Conservation (phyloP, 2,888 invertebrate genomes). For the Drosophila subquinaria region DNA sequence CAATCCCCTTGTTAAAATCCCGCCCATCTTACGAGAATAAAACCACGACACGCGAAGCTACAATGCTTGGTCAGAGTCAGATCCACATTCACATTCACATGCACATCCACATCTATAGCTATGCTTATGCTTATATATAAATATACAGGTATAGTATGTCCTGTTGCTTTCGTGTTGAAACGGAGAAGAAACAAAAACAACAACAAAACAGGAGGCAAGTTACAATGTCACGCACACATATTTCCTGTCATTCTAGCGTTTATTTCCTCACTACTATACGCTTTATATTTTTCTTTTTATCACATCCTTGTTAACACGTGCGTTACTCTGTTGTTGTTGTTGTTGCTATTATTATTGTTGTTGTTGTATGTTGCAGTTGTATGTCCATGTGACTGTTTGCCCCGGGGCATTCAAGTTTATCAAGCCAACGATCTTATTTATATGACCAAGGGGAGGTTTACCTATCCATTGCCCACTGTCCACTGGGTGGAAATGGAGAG, state of each 20-base stretch:
- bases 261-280: constrained; percentile 68
- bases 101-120: too few relatives aligned
- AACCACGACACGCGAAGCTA: constrained; percentile 24
- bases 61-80: constrained; percentile 26
- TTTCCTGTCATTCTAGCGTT: constrained; percentile 77
- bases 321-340: constrained; percentile 54
- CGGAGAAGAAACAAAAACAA: constrained; percentile 17
- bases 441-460: constrained; percentile 39
- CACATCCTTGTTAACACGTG: constrained; percentile 79
- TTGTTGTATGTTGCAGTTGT: constrained; percentile 42
- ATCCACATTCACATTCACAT: constrained; percentile 4
- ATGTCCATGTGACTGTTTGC: constrained; percentile 28
- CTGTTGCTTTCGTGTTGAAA: constrained; percentile 54
- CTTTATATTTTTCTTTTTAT: constrained; percentile 52
- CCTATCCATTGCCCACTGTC: constrained; percentile 4
- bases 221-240: constrained; percentile 80
- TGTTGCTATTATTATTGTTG: constrained; percentile 28
- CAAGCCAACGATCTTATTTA: constrained; percentile 61
- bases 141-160: constrained; percentile 45
- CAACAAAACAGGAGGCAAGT: constrained; percentile 38
- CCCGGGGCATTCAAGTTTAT: constrained; percentile 59
- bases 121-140: constrained; percentile 19
- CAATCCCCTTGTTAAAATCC: constrained; percentile 25
- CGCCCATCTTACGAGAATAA: constrained; percentile 31
- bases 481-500: constrained; percentile 18